Evolutionary conservation across 1,140 invertebrate genomes (phyloP).

Genomic region (Ectropis grisescens): DNA sequence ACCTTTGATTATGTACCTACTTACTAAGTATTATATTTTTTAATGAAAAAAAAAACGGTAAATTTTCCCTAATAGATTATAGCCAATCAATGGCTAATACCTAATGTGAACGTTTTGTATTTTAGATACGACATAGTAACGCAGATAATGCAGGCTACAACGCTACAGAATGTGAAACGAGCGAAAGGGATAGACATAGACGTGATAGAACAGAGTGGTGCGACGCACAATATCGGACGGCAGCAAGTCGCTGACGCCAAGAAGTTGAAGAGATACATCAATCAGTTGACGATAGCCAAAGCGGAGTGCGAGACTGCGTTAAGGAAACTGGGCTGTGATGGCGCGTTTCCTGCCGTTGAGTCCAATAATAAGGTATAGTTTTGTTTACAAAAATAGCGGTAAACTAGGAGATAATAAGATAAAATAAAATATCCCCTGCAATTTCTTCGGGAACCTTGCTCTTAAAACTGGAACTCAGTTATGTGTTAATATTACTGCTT

Average conservation of each 20-base stretch:
- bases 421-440: too few species aligned
- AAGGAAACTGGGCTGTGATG: slow-evolving; percentile 81
- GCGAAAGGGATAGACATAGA: slow-evolving; percentile 85
- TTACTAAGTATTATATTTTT: too few species aligned
- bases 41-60: too few species aligned
- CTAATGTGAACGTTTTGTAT: too few species aligned
- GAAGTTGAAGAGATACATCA: slow-evolving; percentile 82
- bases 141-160: slow-evolving; percentile 94
- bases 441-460: too few species aligned
- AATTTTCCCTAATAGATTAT: too few species aligned
- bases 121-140: slow-evolving; percentile 87
- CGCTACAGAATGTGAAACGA: slow-evolving; percentile 89
- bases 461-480: too few species aligned
- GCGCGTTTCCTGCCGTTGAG: slow-evolving; percentile 76
- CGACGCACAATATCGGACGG: slow-evolving; percentile 66
- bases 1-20: too few species aligned
- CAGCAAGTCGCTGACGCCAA: slow-evolving; percentile 80
- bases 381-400: too few species aligned
- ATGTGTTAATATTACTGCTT: too few species aligned
- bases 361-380: slow-evolving; percentile 61
- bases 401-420: too few species aligned
- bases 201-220: slow-evolving; percentile 70
- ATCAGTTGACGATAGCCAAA: slow-evolving; percentile 88
- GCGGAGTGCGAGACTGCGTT: slow-evolving; percentile 86
- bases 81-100: too few species aligned